These are phyloP conservation scores for Smittia sp. DNA, from an alignment of 2,888 invertebrate genomes.

Conservation along the genomic window DNA sequence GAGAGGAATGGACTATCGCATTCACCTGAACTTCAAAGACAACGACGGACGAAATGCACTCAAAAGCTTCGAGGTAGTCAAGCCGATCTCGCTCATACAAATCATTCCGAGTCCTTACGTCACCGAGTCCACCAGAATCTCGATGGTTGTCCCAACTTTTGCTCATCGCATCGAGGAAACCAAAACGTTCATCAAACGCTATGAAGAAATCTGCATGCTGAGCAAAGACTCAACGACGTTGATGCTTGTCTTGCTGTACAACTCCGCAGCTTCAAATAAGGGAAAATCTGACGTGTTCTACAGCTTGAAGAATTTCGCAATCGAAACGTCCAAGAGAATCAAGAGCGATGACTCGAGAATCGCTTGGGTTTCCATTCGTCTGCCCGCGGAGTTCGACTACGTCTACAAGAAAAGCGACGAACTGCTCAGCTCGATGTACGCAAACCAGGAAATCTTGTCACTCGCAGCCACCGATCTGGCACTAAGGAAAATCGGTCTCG, in stretches of 20 bases:
- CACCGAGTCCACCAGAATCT: conserved; percentile 84
- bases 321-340: conserved; percentile 63
- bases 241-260: conserved; percentile 69
- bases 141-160: conserved; percentile 70
- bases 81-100: conserved; percentile 83
- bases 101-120: conserved; percentile 92
- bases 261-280: conserved; percentile 62
- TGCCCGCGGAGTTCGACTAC: conserved; percentile 53
- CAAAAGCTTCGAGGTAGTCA: conserved; percentile 70
- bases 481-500: conserved; percentile 66
- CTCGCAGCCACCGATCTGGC: conserved; percentile 65
- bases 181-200: conserved; percentile 67
- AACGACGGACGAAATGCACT: background rate
- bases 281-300: conserved; percentile 62
- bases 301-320: conserved; percentile 62
- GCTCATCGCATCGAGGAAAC: conserved; percentile 59
- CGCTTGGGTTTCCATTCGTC: conserved; percentile 67
- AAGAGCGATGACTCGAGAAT: conserved; percentile 65
- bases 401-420: conserved; percentile 44
- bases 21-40: conserved; percentile 64
- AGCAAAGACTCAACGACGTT: conserved; percentile 77
- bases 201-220: conserved; percentile 69
- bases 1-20: conserved; percentile 79
- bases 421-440: conserved; percentile 52
- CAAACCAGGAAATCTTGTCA: conserved; percentile 50